phyloP scores from a whole-genome alignment of 2,888 invertebrate genomes.

The Bugulina stolonifera region DNA sequence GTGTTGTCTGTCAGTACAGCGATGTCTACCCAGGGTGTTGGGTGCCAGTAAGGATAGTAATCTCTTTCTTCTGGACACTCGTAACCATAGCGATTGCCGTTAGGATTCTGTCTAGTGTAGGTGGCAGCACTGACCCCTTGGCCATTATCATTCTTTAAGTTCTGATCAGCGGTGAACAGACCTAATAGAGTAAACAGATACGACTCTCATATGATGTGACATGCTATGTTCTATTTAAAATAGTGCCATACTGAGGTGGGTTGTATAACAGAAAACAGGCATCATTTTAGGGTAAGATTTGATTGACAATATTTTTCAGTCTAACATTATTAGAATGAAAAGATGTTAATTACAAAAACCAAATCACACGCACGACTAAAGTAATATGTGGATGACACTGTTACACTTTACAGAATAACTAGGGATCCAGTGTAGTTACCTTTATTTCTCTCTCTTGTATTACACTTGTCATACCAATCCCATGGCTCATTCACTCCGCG shows the following conservation, averaged over 20 bases:
- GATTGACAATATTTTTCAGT: no score
- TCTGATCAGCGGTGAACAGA: conserved; percentile 50
- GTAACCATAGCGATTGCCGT: conserved; percentile 48
- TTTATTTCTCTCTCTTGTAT: conserved; percentile 44
- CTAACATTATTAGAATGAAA: no score
- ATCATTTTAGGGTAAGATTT: no score
- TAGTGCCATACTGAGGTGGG: no score
- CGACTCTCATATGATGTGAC: no score
- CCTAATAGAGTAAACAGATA: conserved; percentile 37
- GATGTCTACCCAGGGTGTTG: conserved; percentile 51
- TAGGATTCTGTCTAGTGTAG: conserved; percentile 50
- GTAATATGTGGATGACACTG: neutral
- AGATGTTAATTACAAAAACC: no score
- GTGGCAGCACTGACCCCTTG: conserved; percentile 44
- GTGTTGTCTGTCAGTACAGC: conserved; percentile 47
- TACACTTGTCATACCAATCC: conserved; percentile 50
- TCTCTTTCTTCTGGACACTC: conserved; percentile 54
- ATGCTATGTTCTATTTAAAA: no score
- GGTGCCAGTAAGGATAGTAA: conserved; percentile 54
- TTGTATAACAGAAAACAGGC: no score
- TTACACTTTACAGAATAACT: neutral
- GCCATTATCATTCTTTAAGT: conserved; percentile 40
- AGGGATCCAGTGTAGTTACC: conserved; percentile 33
- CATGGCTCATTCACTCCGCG: conserved; percentile 48
- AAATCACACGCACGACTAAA: no score